These are phyloP conservation scores for Riparia riparia DNA, from an alignment of 2,113 vertebrate species.

Conservation along the genomic window DNA sequence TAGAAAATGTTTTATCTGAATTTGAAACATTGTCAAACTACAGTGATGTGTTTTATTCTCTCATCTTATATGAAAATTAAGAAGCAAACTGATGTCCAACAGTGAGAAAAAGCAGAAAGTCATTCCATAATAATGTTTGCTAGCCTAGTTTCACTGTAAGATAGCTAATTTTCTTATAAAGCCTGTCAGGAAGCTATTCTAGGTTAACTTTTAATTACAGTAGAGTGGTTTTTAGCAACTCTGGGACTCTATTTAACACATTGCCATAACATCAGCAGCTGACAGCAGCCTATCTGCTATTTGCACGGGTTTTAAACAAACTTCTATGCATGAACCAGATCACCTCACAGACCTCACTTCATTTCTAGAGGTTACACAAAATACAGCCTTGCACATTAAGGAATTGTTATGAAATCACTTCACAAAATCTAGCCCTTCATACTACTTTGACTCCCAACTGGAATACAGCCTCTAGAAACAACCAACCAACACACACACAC, in stretches of 20 bases:
- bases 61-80: neutral
- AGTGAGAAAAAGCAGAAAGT: neutral
- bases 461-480: neutral
- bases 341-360: neutral
- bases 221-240: neutral
- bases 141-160: neutral
- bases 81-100: neutral
- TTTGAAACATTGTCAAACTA: neutral
- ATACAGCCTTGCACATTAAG: neutral
- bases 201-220: neutral
- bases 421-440: neutral
- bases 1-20: neutral
- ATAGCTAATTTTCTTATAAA: neutral
- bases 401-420: neutral
- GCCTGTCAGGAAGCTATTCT: neutral
- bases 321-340: neutral
- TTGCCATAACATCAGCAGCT: neutral
- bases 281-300: neutral
- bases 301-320: neutral
- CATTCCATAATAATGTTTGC: neutral
- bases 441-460: neutral
- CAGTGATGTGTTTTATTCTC: neutral
- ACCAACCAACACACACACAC: too few species aligned
- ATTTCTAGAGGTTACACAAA: neutral
- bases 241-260: neutral